These are phyloP conservation scores for Saccostrea echinata DNA, from an alignment of 1,140 invertebrate species.

Conservation along the genomic window DNA sequence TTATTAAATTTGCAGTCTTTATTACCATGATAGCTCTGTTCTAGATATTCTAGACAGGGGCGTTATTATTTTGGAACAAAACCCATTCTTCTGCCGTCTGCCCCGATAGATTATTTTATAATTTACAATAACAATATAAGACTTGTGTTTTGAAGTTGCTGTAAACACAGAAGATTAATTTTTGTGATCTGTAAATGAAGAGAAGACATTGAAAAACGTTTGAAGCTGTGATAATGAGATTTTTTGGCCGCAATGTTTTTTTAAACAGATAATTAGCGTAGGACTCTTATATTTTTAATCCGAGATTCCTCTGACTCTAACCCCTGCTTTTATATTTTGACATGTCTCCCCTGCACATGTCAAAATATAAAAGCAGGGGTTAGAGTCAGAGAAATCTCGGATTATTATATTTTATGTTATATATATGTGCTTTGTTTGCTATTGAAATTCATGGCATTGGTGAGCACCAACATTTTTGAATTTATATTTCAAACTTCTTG, in stretches of 20 bases:
- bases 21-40: background rate
- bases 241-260: background rate
- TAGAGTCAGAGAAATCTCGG: no score
- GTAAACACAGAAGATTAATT: background rate
- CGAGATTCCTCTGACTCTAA: no score
- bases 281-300: background rate
- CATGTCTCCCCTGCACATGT: no score
- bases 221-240: slow-evolving; percentile 1
- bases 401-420: no score
- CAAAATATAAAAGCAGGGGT: no score
- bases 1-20: background rate
- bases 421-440: no score
- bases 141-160: background rate
- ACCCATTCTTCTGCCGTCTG: background rate
- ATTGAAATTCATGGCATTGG: no score
- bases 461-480: no score
- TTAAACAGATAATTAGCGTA: background rate
- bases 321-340: no score
- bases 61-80: background rate
- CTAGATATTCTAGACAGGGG: background rate
- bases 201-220: background rate
- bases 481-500: no score
- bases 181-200: background rate
- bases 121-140: background rate
- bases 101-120: background rate